Base-by-base conservation (phyloP, 2,888 invertebrate species). In the Ariolimax columbianus region DNA sequence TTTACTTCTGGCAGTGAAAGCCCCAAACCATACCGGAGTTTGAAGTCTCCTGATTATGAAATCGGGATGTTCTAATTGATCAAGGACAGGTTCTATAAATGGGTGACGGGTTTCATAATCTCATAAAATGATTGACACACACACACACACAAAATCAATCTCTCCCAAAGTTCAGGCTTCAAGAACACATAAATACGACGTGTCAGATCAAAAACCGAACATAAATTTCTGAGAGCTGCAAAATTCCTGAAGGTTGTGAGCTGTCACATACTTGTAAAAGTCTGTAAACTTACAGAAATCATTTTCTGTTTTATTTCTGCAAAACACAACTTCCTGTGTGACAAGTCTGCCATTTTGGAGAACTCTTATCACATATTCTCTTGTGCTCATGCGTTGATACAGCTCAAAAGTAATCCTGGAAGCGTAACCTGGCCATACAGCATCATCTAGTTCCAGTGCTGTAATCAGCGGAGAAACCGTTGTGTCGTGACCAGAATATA, bases 401-500 rank as follows among this genome's bases (percentile, higher is more conserved):
- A 98, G 96, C 94, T 99, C 98, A 89, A 98, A 96, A 3, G 97
- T 96, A 90, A 98, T 95, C 82, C 98, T 95, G 0, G 98, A 96
- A 0, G 97, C 98, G 93, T 98, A 99, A 38, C 97, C 96, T 75
- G 98, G 96, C 87, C 96, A 94, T 84, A 91, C 93, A 77, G 95
- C 95, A 86, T 95, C 95, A 70, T 95, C 93, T 4, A 97, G 94
- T 0, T 98, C 98, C 77, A 98, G 93, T 0, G 97, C 97, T 2
- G 97, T 95, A 1, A 97, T 96, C 63, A 98, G 94, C 88, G 97
- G 97, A 91, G 97, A 97, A 63, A 98, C 92, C 0, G 98, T 98
- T 91, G 97, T 97, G 94, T 98, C 98, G 91, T 98, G 98, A 0
- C 98, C 98, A 0, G 98, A 98, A 92, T 97, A 97, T 0, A 97